phyloP scores from a whole-genome alignment of 2,797 vertebrate species.

The Poeciliopsis turneri region DNA sequence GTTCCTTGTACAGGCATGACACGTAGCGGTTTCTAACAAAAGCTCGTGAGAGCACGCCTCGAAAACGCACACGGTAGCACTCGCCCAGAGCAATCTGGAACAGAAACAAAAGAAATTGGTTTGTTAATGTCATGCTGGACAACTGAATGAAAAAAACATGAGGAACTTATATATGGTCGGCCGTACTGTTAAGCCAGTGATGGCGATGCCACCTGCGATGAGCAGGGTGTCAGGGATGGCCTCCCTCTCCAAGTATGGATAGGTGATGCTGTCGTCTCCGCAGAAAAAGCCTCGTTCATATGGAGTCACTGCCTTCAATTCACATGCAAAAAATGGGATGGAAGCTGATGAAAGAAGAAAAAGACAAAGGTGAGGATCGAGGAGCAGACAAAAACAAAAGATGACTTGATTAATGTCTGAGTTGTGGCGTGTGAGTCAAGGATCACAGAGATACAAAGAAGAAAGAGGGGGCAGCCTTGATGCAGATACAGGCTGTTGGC shows the following conservation, averaged over 20 bases:
- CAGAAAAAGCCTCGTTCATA: conserved; percentile 84
- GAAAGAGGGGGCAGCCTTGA: conserved; percentile 15
- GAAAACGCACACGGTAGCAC: conserved; percentile 74
- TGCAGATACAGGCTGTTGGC: conserved; percentile 4
- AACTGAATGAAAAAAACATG: not conserved
- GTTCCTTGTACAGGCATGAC: conserved; percentile 82
- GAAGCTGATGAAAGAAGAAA: conserved; percentile 74
- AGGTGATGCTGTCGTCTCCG: conserved; percentile 82
- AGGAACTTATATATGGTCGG: not conserved
- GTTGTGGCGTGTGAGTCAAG: conserved; percentile 35
- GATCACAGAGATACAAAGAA: conserved; percentile 24
- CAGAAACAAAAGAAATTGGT: conserved; percentile 19
- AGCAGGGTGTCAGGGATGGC: conserved; percentile 79
- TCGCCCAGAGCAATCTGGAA: conserved; percentile 82
- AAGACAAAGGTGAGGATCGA: not conserved
- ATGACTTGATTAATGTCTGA: conserved; percentile 53
- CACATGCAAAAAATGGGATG: conserved; percentile 84
- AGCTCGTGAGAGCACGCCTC: conserved; percentile 65
- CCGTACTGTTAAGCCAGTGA: conserved; percentile 81
- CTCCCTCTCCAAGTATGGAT: conserved; percentile 70
- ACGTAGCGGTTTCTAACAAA: conserved; percentile 77
- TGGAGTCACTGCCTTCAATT: conserved; percentile 78
- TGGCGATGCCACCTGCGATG: conserved; percentile 78
- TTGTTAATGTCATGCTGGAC: not conserved
- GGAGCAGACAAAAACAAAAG: conserved; percentile 42